Evolutionary conservation across 2,113 vertebrate species (phyloP).

Genomic region (Macrotis lagotis): DNA sequence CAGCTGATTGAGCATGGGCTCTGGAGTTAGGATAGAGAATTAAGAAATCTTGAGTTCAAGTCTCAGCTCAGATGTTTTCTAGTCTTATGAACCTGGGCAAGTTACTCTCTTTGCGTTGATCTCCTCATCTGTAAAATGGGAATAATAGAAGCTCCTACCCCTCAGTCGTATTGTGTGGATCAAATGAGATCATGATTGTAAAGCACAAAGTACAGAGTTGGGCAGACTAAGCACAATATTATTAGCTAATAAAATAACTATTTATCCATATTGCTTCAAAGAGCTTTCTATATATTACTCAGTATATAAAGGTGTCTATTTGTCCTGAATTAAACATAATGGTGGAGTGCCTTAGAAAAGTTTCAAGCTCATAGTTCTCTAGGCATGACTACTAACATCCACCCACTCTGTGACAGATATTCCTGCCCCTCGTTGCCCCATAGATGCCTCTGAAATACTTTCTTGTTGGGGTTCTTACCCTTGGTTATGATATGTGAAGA

Average conservation of each 20-base stretch:
- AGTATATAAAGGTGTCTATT: not conserved
- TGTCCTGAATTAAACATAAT: not conserved
- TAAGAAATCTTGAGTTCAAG: too few species aligned
- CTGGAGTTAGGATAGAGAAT: too few species aligned
- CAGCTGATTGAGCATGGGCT: not conserved
- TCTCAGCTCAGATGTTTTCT: too few species aligned
- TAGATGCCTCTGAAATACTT: too few species aligned
- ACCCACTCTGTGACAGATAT: not conserved
- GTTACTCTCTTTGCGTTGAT: too few species aligned
- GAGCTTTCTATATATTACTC: not conserved
- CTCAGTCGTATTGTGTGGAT: too few species aligned
- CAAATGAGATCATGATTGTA: too few species aligned
- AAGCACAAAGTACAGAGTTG: too few species aligned
- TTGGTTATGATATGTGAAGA: not conserved
- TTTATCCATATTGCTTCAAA: not conserved
- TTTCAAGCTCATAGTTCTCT: not conserved
- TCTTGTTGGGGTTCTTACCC: not conserved
- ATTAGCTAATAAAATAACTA: not conserved
- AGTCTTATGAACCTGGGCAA: too few species aligned
- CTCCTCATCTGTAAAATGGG: too few species aligned
- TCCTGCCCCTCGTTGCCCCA: not conserved
- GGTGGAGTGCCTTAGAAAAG: not conserved
- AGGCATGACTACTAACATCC: not conserved
- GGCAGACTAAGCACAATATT: not conserved
- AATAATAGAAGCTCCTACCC: too few species aligned